A percentile compares a stretch with the other conserved stretches of the same genome.
Conservation (phyloP, 2,888 invertebrate species). For the Oscheius sp. region DNA sequence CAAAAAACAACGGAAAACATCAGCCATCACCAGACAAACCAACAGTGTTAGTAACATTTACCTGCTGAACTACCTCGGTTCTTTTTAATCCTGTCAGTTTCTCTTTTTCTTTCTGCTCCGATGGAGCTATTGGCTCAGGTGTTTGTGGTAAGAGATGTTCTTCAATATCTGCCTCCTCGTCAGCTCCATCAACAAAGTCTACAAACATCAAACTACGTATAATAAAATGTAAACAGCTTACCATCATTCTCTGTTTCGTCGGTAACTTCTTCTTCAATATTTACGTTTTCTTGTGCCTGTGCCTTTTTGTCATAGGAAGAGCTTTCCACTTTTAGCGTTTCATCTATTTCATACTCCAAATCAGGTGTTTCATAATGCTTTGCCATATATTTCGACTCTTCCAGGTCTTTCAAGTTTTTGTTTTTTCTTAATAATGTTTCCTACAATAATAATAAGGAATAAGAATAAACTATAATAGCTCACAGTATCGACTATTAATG, state of each 20-base stretch:
- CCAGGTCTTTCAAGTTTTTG: neutral
- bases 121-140: neutral
- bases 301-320: no score
- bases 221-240: neutral
- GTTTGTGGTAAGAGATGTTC: neutral
- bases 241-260: neutral
- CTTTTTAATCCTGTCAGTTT: slow-evolving; percentile 5
- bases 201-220: neutral
- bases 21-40: slow-evolving; percentile 6
- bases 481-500: neutral
- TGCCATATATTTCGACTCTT: slow-evolving; percentile 37
- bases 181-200: neutral
- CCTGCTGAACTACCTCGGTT: slow-evolving; percentile 28
- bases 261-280: neutral
- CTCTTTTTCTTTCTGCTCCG: neutral
- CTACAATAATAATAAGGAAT: neutral
- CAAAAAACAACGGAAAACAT: neutral
- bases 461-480: neutral
- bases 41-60: slow-evolving; percentile 32
- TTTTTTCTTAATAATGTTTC: neutral
- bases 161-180: neutral
- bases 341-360: slow-evolving; percentile 49
- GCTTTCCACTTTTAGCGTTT: neutral
- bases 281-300: neutral
- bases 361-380: slow-evolving; percentile 51